phyloP scores from a whole-genome alignment of 2,888 invertebrate species.

The Electrophaes corylata region DNA sequence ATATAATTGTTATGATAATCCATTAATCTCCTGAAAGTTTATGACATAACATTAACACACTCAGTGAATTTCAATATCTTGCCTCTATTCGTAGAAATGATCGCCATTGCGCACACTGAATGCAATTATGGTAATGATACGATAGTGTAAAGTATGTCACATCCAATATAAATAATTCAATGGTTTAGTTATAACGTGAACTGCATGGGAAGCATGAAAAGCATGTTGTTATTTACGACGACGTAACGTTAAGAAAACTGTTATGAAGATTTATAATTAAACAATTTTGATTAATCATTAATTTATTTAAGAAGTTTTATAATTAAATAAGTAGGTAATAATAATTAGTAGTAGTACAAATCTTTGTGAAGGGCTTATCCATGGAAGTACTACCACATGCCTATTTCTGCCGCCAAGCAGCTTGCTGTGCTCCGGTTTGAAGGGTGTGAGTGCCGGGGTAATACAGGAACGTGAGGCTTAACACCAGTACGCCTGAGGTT shows the following conservation, averaged over 20 bases:
- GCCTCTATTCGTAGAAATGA: conserved; percentile 34
- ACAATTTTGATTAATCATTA: too few species aligned
- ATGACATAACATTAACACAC: conserved; percentile 23
- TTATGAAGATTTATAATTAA: neutral
- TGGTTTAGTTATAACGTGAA: conserved; percentile 25
- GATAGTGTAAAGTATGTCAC: conserved; percentile 32
- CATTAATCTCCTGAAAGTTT: conserved; percentile 33
- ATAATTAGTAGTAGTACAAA: too few species aligned
- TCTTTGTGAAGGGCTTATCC: too few species aligned
- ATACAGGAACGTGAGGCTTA: too few species aligned
- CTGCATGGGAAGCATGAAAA: conserved; percentile 6
- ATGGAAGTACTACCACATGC: too few species aligned
- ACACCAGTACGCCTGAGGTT: too few species aligned
- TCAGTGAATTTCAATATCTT: conserved; percentile 35
- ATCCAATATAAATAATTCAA: conserved; percentile 31
- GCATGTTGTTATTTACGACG: conserved; percentile 2
- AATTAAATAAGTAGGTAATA: too few species aligned
- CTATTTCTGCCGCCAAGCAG: too few species aligned
- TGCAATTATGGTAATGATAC: conserved; percentile 38
- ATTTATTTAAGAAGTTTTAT: too few species aligned
- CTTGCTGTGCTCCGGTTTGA: too few species aligned
- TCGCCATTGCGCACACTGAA: conserved; percentile 33
- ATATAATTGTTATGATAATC: conserved; percentile 21
- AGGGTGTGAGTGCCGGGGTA: too few species aligned
- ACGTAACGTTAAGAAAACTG: neutral